phyloP scores from a whole-genome alignment of 2,113 vertebrate species.

The Ptychochromis oligacanthus region DNA sequence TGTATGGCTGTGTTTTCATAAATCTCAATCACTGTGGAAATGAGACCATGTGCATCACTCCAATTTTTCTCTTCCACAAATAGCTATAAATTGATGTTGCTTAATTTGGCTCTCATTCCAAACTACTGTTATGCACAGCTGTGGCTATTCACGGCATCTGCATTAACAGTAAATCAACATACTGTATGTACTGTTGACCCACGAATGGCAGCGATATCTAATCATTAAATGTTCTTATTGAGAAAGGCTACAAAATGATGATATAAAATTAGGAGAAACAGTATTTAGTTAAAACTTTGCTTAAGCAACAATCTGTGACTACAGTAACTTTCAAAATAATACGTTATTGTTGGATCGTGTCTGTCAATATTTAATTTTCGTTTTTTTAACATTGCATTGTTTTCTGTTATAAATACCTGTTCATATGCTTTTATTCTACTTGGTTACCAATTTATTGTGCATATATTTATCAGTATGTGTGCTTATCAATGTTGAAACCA shows the following conservation, averaged over 20 bases:
- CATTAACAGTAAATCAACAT: not conserved
- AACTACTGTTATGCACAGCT: not conserved
- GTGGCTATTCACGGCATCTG: not conserved
- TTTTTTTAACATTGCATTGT: not conserved
- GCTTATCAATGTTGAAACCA: not conserved
- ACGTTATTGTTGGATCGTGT: not conserved
- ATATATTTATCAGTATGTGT: not conserved
- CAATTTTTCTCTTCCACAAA: not conserved
- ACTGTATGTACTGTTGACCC: too few relatives aligned
- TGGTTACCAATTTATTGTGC: too few relatives aligned
- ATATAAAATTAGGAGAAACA: not conserved
- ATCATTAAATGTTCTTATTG: not conserved
- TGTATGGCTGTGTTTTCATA: not conserved
- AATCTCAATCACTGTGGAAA: not conserved
- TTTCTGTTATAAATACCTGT: not conserved
- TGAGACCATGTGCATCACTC: not conserved
- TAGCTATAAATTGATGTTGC: not conserved
- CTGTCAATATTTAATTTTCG: not conserved
- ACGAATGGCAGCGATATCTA: too few relatives aligned
- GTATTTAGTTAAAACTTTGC: not conserved
- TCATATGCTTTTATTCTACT: too few relatives aligned
- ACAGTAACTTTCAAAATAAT: too few relatives aligned
- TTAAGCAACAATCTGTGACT: too few relatives aligned
- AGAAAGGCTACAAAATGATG: not conserved
- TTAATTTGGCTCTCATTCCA: not conserved